phyloP scores from a whole-genome alignment of 1,140 invertebrate species.

The Magallana angulata region DNA sequence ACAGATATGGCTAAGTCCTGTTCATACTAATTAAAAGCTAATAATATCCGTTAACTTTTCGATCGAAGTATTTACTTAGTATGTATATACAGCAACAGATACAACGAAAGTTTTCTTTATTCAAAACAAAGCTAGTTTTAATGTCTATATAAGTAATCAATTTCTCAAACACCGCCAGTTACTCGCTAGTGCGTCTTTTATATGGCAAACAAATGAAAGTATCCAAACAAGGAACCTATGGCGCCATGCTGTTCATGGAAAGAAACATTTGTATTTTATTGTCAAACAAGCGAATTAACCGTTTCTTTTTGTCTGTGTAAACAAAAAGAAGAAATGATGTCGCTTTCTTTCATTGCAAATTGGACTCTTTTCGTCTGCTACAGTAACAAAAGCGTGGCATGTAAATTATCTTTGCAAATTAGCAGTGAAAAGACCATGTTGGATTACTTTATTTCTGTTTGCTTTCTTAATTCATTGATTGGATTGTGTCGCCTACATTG shows the following conservation, averaged over 20 bases:
- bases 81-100: background rate
- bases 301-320: background rate
- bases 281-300: background rate
- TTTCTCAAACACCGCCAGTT: background rate
- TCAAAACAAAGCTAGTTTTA: constrained; percentile 21
- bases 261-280: constrained; percentile 12
- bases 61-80: background rate
- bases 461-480: too few species aligned
- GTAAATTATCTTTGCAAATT: background rate
- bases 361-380: background rate
- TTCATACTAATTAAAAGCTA: background rate
- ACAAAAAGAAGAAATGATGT: background rate
- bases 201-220: background rate
- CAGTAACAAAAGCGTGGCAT: background rate
- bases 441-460: too few species aligned
- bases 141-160: constrained; percentile 34
- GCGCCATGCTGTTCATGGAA: background rate
- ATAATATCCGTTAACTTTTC: constrained; percentile 20
- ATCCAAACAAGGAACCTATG: background rate
- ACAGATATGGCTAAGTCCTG: background rate
- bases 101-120: constrained; percentile 22
- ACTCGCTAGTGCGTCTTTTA: background rate
- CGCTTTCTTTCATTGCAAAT: background rate
- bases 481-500: too few species aligned
- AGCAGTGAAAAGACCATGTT: background rate